Percentiles rank a stretch among this genome's conserved stretches.
phyloP scores from a whole-genome alignment of 2,113 vertebrate genomes.

The Aplodontia rufa region DNA sequence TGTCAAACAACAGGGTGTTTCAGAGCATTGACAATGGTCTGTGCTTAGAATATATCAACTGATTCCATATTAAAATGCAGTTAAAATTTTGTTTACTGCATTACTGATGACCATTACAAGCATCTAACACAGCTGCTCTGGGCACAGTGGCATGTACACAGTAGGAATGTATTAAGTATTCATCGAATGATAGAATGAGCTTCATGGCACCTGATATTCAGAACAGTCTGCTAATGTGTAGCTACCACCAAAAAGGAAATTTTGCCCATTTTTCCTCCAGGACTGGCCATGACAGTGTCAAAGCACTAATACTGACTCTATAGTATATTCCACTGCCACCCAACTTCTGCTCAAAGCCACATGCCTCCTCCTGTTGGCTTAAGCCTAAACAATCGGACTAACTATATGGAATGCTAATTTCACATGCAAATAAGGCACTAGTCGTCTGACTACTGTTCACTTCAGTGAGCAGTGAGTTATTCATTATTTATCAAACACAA shows the following conservation, averaged over 20 bases:
- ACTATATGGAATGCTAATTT: constrained; percentile 56
- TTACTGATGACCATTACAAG: background rate
- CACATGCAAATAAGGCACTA: constrained; percentile 64
- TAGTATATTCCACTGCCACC: background rate
- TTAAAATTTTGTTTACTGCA: background rate
- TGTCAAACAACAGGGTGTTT: background rate
- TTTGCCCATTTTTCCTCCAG: background rate
- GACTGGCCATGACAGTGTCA: background rate
- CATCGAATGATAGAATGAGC: background rate
- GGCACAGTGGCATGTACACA: background rate
- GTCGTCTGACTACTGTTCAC: constrained; percentile 1
- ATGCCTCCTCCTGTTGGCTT: background rate
- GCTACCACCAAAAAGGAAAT: background rate
- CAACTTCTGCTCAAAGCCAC: constrained; percentile 36
- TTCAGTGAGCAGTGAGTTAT: constrained; percentile 41
- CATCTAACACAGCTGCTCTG: background rate
- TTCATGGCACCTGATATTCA: background rate
- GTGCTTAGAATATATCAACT: background rate
- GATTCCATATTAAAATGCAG: background rate
- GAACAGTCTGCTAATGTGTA: background rate
- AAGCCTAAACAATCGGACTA: constrained; percentile 35
- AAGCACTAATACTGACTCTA: background rate
- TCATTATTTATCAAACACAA: constrained; percentile 67
- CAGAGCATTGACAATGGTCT: background rate
- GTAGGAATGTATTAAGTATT: constrained; percentile 18